These are phyloP conservation scores for Tenthredo mesomela DNA, from an alignment of 2,888 invertebrate genomes.

Conservation along the genomic window DNA sequence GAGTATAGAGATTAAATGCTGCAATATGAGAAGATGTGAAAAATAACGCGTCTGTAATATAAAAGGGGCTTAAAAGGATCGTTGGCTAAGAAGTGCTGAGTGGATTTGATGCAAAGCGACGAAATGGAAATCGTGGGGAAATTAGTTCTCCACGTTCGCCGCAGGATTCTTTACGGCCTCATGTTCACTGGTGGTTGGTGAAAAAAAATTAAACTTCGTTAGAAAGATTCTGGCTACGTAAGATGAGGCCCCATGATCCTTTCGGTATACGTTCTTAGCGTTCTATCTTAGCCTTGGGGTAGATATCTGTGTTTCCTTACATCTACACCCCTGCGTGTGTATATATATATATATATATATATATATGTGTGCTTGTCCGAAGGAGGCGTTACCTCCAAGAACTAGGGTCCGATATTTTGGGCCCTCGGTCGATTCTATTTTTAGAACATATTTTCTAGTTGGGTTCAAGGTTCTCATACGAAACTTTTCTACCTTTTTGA, in stretches of 20 bases:
- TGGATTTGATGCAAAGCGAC: constrained; percentile 28
- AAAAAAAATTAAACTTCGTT: not conserved
- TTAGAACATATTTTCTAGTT: constrained; percentile 36
- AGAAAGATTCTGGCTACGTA: not conserved
- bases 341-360: not conserved
- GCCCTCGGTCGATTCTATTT: constrained; percentile 41
- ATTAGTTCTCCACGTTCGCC: not conserved
- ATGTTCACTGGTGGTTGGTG: not conserved
- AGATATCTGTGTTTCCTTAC: not conserved
- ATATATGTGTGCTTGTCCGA: not conserved
- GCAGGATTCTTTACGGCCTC: not conserved
- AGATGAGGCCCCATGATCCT: not conserved
- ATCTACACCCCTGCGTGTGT: not conserved
- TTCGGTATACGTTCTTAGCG: not conserved
- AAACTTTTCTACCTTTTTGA: not conserved
- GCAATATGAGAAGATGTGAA: not conserved
- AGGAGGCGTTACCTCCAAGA: constrained; percentile 26
- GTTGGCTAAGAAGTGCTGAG: constrained; percentile 16
- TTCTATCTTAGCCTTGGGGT: not conserved
- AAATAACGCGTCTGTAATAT: not conserved
- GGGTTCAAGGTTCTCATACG: constrained; percentile 32
- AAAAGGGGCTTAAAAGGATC: constrained; percentile 12
- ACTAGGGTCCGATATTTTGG: constrained; percentile 39
- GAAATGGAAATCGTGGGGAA: constrained; percentile 15
- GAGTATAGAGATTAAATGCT: not conserved